phyloP scores from a whole-genome alignment of 1,140 invertebrate genomes.

The Coelopa frigida region DNA sequence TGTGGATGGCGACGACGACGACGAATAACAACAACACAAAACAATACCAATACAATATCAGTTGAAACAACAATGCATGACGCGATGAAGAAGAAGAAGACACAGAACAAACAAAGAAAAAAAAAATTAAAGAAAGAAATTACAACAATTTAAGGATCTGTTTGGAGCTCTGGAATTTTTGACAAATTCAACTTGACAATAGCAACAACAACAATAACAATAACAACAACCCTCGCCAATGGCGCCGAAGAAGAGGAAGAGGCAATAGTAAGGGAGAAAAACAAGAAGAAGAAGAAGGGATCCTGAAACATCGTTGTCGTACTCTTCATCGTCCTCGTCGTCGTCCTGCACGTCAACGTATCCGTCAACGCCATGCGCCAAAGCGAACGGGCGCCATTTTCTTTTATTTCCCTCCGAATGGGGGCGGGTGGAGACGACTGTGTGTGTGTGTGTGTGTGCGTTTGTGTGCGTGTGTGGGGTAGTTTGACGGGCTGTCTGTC shows the following conservation, averaged over 20 bases:
- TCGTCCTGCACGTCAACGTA: neutral
- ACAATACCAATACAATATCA: too few species aligned
- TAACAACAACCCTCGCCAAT: neutral
- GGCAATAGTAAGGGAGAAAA: neutral
- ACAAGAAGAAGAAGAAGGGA: neutral
- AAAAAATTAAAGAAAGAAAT: neutral
- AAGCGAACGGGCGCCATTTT: neutral
- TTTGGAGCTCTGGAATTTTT: conserved; percentile 5
- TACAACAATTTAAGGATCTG: conserved; percentile 5
- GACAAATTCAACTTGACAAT: neutral
- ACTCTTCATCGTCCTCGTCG: neutral
- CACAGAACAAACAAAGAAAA: neutral
- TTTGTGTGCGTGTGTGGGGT: conserved; percentile 16
- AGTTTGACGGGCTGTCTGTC: too few species aligned
- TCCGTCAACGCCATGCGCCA: conserved; percentile 9
- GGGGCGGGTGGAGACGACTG: conserved; percentile 25
- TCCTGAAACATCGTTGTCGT: neutral
- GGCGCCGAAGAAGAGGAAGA: neutral
- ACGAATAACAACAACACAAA: too few species aligned
- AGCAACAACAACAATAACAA: neutral
- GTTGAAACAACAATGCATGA: too few species aligned
- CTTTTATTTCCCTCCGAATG: neutral
- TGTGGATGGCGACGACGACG: too few species aligned
- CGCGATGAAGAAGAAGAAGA: neutral
- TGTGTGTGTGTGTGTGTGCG: conserved; percentile 22